Evolutionary conservation across 2,797 vertebrate genomes (phyloP).

Genomic region (Cyprinella venusta): DNA sequence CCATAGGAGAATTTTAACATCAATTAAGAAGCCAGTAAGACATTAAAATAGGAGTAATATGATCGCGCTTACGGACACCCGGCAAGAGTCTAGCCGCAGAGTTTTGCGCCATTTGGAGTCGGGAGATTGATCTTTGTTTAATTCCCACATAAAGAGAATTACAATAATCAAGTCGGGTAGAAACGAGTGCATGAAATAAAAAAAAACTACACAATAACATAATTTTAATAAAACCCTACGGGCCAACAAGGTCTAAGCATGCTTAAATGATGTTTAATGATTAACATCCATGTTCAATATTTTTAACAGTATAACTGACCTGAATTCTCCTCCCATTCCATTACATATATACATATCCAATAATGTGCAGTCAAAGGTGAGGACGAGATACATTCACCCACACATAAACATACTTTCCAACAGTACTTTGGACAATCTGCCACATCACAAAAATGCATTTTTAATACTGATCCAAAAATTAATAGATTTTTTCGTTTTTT

Average conservation of each 20-base stretch:
- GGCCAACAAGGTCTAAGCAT: neutral
- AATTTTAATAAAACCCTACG: neutral
- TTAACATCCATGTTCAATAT: neutral
- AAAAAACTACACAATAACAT: neutral
- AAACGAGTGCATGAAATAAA: too few species aligned
- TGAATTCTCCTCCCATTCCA: neutral
- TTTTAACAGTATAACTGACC: neutral
- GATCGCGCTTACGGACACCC: too few species aligned
- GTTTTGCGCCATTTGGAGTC: too few species aligned
- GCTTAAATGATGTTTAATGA: neutral
- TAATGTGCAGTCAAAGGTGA: conserved; percentile 2
- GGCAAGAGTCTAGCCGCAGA: too few species aligned
- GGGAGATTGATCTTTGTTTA: too few species aligned
- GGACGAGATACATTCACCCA: neutral
- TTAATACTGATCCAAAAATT: neutral
- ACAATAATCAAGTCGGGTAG: too few species aligned
- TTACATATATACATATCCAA: neutral
- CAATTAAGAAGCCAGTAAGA: too few species aligned
- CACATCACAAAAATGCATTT: neutral
- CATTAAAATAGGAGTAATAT: too few species aligned
- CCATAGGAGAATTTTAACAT: too few species aligned
- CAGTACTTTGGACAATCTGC: neutral
- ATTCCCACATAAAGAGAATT: too few species aligned
- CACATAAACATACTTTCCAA: neutral
- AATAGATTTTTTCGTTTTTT: too few species aligned